phyloP scores from a whole-genome alignment of 2,797 vertebrate genomes.

The Melanotaenia trifasciata region DNA sequence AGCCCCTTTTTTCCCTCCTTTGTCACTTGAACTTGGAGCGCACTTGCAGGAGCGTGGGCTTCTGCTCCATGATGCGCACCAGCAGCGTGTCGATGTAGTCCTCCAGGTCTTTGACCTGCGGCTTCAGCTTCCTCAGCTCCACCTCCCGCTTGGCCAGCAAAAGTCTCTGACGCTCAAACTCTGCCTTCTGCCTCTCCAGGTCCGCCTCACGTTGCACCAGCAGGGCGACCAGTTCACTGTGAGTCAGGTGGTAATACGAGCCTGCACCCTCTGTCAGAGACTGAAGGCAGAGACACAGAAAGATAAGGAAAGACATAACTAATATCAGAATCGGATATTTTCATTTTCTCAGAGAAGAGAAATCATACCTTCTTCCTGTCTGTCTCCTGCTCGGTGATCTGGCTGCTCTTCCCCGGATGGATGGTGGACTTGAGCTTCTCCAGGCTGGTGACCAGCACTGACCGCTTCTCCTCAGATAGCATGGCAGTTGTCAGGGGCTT shows the following conservation, averaged over 20 bases:
- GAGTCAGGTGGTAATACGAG: constrained; percentile 95
- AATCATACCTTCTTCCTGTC: constrained; percentile 85
- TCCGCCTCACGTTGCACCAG: constrained; percentile 91
- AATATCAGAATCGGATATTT: background rate
- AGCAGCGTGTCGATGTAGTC: constrained; percentile 98
- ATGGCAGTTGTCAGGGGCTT: constrained; percentile 88
- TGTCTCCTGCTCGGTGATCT: constrained; percentile 75
- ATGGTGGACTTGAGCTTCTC: constrained; percentile 90
- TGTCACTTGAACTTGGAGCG: constrained; percentile 82
- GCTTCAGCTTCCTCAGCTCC: constrained; percentile 90
- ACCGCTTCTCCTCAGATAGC: constrained; percentile 81
- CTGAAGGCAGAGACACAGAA: constrained; percentile 36
- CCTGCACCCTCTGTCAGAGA: constrained; percentile 85
- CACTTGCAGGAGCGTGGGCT: constrained; percentile 94
- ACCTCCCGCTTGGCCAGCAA: constrained; percentile 90
- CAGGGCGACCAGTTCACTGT: constrained; percentile 91
- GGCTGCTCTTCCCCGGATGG: constrained; percentile 79
- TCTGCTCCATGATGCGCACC: constrained; percentile 98
- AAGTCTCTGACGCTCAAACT: constrained; percentile 85
- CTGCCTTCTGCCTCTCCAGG: constrained; percentile 85
- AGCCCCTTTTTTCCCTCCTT: constrained; percentile 4
- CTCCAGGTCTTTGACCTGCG: constrained; percentile 92
- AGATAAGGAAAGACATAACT: background rate
- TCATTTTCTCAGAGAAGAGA: background rate
- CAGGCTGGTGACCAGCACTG: constrained; percentile 85